Base-by-base conservation (phyloP, 2,797 vertebrate genomes). In the Artibeus lituratus region DNA sequence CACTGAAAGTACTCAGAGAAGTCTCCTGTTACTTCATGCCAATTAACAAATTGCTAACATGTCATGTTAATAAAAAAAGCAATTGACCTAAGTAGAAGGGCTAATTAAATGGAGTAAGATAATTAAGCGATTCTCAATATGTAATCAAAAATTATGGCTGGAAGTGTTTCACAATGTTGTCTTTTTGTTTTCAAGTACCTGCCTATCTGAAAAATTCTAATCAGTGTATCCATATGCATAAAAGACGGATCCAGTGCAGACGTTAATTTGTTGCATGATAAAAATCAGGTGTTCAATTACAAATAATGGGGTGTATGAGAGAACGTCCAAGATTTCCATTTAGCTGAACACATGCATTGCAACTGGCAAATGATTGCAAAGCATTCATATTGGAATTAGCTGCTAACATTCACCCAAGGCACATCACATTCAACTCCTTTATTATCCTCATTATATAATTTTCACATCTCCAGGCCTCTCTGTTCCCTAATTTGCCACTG, bases 211-310 rank as follows among this genome's bases (percentile, higher is more conserved):
- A n/a, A 89, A 97, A 98, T 97, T 98, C 97, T 97, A 98, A 98
- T 98, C 93, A 97, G 91, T 65, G 47, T 94, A 97, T 97, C 96
- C 91, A 95, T 91, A 98, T 97, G 98, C 97, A 98, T 74, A 97
- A 97, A 97, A 97, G 88, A 95, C 5, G 96, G 90, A 92, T 93
- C 85, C 62, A 82, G 97, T 97, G 94, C 98, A 98, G 97, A 98
- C 98, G 97, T 98, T 98, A 98, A 98, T 95, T 96, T 97, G 97
- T 96, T 98, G 93, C 97, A 97, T 97, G 96, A 97, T 87, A 98
- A 97, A 97, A 98, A 98, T 98, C 98, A 98, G 98, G 97, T 98
- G 98, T 98, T 98, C 98, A 98, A 98, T 98, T 98, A 98, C 97
- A 98, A 98, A 96, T 95, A 96, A 98, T 95, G 87, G 94, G 96